A percentile compares a stretch with the other conserved stretches of the same genome.
Conservation (phyloP, 2,888 invertebrate genomes). For the Scaptomyza tumidula region DNA sequence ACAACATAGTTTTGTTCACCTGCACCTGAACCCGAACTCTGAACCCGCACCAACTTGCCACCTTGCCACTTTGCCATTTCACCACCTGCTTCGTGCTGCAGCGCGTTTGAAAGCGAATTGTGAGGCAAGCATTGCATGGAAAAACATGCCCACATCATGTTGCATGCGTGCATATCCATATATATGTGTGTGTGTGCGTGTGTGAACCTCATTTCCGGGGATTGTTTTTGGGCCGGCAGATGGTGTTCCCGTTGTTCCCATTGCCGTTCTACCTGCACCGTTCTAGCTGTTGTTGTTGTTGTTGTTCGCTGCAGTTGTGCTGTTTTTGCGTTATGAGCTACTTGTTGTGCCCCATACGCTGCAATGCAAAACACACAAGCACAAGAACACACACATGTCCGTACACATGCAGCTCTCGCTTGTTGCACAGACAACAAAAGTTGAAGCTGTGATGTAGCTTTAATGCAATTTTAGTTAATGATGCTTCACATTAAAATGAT, state of each 20-base stretch:
- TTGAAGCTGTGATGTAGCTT: not conserved
- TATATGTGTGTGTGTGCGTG: constrained; percentile 45
- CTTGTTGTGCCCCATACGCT: constrained; percentile 69
- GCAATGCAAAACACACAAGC: constrained; percentile 23
- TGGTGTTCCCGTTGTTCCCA: constrained; percentile 41
- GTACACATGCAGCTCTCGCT: not conserved
- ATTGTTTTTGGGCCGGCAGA: constrained; percentile 66
- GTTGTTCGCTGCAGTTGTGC: constrained; percentile 46
- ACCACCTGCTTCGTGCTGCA: constrained; percentile 37
- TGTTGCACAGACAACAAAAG: not conserved
- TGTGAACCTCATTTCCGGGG: constrained; percentile 76
- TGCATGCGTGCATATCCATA: constrained; percentile 11
- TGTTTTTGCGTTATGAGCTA: constrained; percentile 77
- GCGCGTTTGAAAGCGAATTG: constrained; percentile 45
- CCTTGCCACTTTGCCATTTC: constrained; percentile 4
- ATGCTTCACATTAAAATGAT: not conserved
- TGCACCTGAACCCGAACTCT: constrained; percentile 39
- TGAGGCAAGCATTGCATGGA: constrained; percentile 24
- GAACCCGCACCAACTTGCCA: constrained; percentile 13
- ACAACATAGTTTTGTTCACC: constrained; percentile 5
- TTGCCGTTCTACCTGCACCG: constrained; percentile 16
- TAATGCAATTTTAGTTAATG: not conserved
- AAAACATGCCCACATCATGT: constrained; percentile 55
- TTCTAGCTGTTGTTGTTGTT: constrained; percentile 39
- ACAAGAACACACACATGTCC: constrained; percentile 1